Evolutionary conservation across 2,888 invertebrate genomes (phyloP), one percentile per base, ranked within the genome.

Genomic region (Dryadula phaetusa): DNA sequence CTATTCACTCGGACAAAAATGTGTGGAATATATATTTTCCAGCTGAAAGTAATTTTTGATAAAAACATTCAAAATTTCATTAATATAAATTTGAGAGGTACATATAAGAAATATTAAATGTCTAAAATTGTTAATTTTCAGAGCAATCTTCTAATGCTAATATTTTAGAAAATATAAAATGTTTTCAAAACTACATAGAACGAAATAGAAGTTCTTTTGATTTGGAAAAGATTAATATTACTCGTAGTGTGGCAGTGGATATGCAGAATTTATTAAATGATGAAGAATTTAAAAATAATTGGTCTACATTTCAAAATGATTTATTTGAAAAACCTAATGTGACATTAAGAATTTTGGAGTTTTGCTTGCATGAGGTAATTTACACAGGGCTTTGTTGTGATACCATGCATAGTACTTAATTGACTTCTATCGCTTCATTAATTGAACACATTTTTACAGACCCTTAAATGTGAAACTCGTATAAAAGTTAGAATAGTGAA

Each of bases 11-110:
- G 62, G 81, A 77, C 69, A 96, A 95, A 82, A 92, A 94, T 74
- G 95, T 95, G 20, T 97, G 97, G 96, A 95, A 95, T 72, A 86
- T 96, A 8, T 98, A 98, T 87, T 96, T 97, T 83, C 94, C 95
- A 42, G 92, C 94, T 64, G 95, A 95, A 92, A 94, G 95, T 94
- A 84, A 75, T 44, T 49, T 56, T 20, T 37, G 12, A 37, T 12
- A 37, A 5, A 25, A 16, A 47, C 12, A 22, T 6, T 5, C 4
- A n/a, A 22, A 28, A 10, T 7, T n/a, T 25, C n/a, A 47, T 47
- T 47, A 52, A 28, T 28, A 8, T 8, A 47, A n/a, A n/a, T n/a
- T 12, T 6, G 5, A 22, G 12, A n/a, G n/a, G 12, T 53, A 12
- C 6, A 12, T 14, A 6, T 14, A 14, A 18, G 22, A 40, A 40